phyloP scores from a whole-genome alignment of 2,888 invertebrate species.

The Microplitis deprimator region DNA sequence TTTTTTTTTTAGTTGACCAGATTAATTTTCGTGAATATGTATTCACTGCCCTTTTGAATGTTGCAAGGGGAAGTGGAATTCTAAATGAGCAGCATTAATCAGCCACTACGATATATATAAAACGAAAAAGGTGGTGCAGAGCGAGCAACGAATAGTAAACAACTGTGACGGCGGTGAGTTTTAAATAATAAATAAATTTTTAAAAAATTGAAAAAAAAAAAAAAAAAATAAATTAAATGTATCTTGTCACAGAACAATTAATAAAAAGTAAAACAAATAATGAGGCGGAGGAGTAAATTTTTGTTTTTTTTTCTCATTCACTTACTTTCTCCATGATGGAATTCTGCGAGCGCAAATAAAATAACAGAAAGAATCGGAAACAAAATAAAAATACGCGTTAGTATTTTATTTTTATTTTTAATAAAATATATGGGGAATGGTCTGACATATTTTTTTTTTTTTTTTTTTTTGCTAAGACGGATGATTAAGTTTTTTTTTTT shows the following conservation, averaged over 20 bases:
- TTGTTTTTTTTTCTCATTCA: slow-evolving; percentile 64
- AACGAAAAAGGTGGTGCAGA: slow-evolving; percentile 41
- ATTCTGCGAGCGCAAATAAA: slow-evolving; percentile 80
- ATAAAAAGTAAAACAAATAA: slow-evolving; percentile 45
- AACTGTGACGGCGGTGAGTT: slow-evolving; percentile 42
- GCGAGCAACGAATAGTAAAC: slow-evolving; percentile 47
- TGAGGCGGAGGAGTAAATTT: slow-evolving; percentile 49
- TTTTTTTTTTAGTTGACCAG: neutral
- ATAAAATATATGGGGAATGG: slow-evolving; percentile 40
- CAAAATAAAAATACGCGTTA: slow-evolving; percentile 71
- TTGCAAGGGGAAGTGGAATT: slow-evolving; percentile 17
- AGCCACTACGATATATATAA: slow-evolving; percentile 48
- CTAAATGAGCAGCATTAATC: slow-evolving; percentile 48
- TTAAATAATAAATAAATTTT: neutral
- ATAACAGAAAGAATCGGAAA: slow-evolving; percentile 71
- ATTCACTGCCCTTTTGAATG: slow-evolving; percentile 41
- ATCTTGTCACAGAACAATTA: slow-evolving; percentile 35
- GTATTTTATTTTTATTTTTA: slow-evolving; percentile 56
- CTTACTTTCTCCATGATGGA: slow-evolving; percentile 97
- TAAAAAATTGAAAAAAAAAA: slow-evolving; percentile 31
- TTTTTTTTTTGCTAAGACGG: slow-evolving; percentile 33
- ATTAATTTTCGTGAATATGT: slow-evolving; percentile 28
- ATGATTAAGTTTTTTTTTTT: slow-evolving; percentile 50
- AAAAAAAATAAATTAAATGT: slow-evolving; percentile 15
- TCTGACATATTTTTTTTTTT: neutral